Conservation (phyloP, 2,113 vertebrate species). For the Passer domesticus region DNA sequence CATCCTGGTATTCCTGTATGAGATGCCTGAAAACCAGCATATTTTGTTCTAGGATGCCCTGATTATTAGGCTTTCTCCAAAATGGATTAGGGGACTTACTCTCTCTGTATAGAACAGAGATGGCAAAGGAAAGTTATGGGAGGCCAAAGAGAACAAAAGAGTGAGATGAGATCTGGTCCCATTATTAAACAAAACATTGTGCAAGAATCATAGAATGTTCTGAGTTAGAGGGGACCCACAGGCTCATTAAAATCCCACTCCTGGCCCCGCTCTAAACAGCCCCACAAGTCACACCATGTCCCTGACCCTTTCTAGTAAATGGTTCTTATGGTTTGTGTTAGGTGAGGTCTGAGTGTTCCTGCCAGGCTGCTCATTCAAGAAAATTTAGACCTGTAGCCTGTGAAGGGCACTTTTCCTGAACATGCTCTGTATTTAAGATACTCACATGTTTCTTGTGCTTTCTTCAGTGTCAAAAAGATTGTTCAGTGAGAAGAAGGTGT, state of each 20-base stretch:
- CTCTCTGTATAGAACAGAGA: not conserved
- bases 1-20: not conserved
- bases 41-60: not conserved
- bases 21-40: not conserved
- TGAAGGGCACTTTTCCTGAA: not conserved
- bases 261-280: not conserved
- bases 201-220: not conserved
- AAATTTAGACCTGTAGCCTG: not conserved
- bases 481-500: not conserved
- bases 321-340: not conserved
- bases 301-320: not conserved
- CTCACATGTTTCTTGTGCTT: not conserved
- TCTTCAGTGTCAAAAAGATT: not conserved
- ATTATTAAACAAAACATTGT: not conserved
- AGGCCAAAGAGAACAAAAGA: not conserved
- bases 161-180: not conserved
- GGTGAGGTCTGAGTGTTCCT: not conserved
- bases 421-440: not conserved
- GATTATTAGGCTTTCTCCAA: not conserved
- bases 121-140: fast-evolving
- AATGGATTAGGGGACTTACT: not conserved
- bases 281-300: not conserved
- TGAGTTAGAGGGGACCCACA: not conserved
- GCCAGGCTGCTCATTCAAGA: not conserved
- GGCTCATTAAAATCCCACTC: too few species aligned